Conservation (phyloP, 2,888 invertebrate species). For the Apantesis nais region DNA sequence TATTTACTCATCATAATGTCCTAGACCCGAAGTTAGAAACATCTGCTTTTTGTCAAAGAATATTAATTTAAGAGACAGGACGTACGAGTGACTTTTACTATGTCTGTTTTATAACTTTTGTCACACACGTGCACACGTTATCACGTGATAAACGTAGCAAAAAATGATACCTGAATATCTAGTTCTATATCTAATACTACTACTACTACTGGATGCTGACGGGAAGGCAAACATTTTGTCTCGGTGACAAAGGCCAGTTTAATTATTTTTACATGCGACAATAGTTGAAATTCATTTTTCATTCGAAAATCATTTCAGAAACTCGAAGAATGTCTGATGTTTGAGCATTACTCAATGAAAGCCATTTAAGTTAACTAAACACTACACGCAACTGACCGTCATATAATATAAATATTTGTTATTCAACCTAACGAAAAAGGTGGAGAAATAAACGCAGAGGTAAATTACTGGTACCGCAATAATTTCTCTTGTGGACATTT, state of each 20-base stretch:
- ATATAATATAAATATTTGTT: slow-evolving; percentile 36
- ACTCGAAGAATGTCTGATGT: too few species aligned
- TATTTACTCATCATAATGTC: too few species aligned
- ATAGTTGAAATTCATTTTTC: too few species aligned
- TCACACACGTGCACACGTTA: too few species aligned
- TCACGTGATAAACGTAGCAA: too few species aligned
- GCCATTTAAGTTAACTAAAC: background rate
- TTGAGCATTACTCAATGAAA: background rate
- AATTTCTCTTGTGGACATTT: slow-evolving; percentile 75
- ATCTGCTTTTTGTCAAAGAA: slow-evolving; percentile 8
- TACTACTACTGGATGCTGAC: too few species aligned
- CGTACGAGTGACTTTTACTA: background rate
- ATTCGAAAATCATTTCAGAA: too few species aligned
- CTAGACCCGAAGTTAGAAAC: slow-evolving; percentile 22
- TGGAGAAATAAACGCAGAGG: slow-evolving; percentile 56
- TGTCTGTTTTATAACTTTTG: background rate
- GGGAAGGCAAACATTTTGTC: too few species aligned
- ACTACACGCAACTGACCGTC: slow-evolving; percentile 25
- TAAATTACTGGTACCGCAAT: slow-evolving; percentile 67
- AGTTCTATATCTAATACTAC: too few species aligned
- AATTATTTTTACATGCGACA: too few species aligned
- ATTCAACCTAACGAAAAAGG: slow-evolving; percentile 47
- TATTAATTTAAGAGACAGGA: background rate
- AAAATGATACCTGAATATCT: too few species aligned
- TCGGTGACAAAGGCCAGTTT: too few species aligned